These are phyloP conservation scores for Protobothrops mucrosquamatus DNA, from an alignment of 2,113 vertebrate species.

Conservation along the genomic window DNA sequence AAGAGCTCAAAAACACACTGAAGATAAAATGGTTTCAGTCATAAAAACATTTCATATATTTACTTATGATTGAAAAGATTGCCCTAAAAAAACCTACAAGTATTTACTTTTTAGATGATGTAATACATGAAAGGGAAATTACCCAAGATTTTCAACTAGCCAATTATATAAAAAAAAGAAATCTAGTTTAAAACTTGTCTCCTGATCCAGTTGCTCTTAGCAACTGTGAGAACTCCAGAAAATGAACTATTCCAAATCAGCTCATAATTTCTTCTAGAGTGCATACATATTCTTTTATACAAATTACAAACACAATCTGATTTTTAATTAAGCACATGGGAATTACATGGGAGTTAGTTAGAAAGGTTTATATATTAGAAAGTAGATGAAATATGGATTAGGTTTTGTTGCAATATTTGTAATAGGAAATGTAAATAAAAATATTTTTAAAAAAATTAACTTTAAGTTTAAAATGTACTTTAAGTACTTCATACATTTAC, in stretches of 20 bases:
- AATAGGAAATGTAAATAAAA: background rate
- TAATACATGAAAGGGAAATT: constrained; percentile 26
- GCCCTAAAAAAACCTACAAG: constrained; percentile 28
- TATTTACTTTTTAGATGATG: constrained; percentile 28
- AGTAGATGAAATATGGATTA: background rate
- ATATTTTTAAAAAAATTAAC: background rate
- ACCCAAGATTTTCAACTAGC: constrained; percentile 40
- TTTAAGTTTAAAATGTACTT: background rate
- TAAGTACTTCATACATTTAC: background rate
- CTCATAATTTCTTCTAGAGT: background rate
- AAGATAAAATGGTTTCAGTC: constrained; percentile 3
- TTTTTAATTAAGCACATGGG: background rate
- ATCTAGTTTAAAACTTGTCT: background rate
- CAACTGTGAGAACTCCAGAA: background rate
- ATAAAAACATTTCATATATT: constrained; percentile 20
- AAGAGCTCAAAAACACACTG: background rate
- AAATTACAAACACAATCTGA: constrained; percentile 21
- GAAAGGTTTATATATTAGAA: background rate
- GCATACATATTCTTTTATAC: constrained; percentile 12
- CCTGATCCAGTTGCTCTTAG: background rate
- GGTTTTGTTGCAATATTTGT: background rate
- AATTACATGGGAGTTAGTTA: background rate
- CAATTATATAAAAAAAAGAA: background rate
- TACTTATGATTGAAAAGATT: background rate
- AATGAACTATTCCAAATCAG: background rate